Conservation (phyloP, 2,888 invertebrate genomes). For the Calliphora vomitoria region DNA sequence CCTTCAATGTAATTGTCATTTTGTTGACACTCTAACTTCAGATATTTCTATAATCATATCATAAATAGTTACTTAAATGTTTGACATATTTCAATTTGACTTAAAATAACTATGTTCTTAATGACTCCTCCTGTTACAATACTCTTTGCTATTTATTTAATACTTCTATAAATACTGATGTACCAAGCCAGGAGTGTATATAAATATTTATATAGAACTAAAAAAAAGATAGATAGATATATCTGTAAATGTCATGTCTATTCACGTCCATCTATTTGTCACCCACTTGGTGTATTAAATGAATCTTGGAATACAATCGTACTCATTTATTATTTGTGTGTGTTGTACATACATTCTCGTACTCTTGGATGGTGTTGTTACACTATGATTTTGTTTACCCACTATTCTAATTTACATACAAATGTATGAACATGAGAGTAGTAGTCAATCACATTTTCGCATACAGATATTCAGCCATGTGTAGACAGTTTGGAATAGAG, state of each 20-base stretch:
- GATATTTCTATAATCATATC: too few relatives aligned
- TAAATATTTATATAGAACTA: background rate
- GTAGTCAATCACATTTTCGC: background rate
- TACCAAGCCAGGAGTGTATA: background rate
- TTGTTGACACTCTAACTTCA: background rate
- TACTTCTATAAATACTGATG: background rate
- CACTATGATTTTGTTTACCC: slow-evolving; percentile 9
- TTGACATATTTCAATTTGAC: background rate
- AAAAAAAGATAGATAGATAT: background rate
- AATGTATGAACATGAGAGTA: background rate
- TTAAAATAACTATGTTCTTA: background rate
- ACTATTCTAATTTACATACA: slow-evolving; percentile 28
- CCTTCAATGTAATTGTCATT: background rate
- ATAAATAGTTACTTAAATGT: background rate
- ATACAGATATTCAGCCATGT: background rate
- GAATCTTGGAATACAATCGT: slow-evolving; percentile 28
- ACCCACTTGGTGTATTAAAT: slow-evolving; percentile 44
- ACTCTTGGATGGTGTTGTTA: background rate
- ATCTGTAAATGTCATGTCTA: slow-evolving; percentile 42
- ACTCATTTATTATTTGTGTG: background rate
- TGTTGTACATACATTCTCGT: background rate
- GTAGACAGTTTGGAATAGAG: background rate
- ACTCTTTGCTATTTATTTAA: background rate
- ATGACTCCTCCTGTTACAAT: background rate
- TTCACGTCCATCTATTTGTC: slow-evolving; percentile 57